phyloP scores from a whole-genome alignment of 2,888 invertebrate genomes.

The Bedellia somnulentella region DNA sequence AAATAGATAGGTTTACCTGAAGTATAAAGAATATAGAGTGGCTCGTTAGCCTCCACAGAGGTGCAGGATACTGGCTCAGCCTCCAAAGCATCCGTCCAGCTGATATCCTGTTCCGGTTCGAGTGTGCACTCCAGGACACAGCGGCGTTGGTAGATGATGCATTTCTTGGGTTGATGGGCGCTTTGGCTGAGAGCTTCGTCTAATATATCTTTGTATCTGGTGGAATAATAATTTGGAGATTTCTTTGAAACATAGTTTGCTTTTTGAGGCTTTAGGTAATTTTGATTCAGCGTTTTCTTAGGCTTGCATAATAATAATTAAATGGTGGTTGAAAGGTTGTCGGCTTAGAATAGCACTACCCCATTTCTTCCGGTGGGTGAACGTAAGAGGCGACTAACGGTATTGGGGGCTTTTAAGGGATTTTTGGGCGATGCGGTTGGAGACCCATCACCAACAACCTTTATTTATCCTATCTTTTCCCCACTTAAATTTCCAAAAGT shows the following conservation, averaged over 20 bases:
- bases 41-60: conserved; percentile 85
- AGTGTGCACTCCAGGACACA: conserved; percentile 67
- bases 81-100: conserved; percentile 75
- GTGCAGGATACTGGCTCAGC: conserved; percentile 77
- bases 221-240: conserved; percentile 19
- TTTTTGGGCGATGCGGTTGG: too few species aligned
- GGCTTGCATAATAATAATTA: too few species aligned
- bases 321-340: too few species aligned
- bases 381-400: too few species aligned
- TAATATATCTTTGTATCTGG: conserved; percentile 76
- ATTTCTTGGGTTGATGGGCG: conserved; percentile 72
- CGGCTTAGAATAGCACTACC: too few species aligned
- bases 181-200: conserved; percentile 79
- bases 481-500: too few species aligned
- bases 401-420: too few species aligned
- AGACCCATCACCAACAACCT: too few species aligned
- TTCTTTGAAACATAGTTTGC: not conserved
- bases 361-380: too few species aligned
- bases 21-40: conserved; percentile 89
- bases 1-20: too few species aligned
- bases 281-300: too few species aligned
- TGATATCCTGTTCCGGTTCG: conserved; percentile 67
- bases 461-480: too few species aligned
- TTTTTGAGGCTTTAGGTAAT: not conserved
- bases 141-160: conserved; percentile 81